Conservation (phyloP, 2,113 vertebrate species). For the Sciurus niger region DNA sequence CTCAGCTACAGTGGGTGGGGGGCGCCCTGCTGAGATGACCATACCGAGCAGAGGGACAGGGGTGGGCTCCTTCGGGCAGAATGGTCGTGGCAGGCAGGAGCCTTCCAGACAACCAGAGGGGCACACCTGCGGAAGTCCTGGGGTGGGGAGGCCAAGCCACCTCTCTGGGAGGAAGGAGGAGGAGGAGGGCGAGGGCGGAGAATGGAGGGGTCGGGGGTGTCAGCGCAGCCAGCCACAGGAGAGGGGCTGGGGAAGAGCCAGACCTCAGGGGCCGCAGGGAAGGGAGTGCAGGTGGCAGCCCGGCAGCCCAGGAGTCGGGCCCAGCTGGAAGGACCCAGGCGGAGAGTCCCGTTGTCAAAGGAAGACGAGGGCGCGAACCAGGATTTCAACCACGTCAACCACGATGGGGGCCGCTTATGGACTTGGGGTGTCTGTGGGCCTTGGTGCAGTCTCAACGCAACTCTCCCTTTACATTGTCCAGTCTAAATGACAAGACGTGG, state of each 20-base stretch:
- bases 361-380: background rate
- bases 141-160: no score
- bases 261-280: background rate
- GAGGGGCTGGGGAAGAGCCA: background rate
- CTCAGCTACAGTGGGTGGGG: background rate
- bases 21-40: background rate
- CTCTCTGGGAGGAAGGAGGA: background rate
- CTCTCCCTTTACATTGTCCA: background rate
- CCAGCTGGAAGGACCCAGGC: background rate
- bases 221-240: no score
- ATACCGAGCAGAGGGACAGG: no score
- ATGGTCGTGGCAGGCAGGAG: no score
- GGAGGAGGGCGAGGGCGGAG: no score
- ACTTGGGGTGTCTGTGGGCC: background rate
- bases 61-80: background rate
- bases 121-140: background rate
- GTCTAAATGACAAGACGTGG: background rate
- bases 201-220: rapidly evolving
- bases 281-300: background rate
- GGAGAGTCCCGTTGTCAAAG: no score
- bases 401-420: no score
- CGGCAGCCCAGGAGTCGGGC: rapidly evolving
- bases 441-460: background rate
- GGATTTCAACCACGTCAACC: background rate
- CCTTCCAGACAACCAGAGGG: background rate